Conservation (phyloP, 2,113 vertebrate species). For the Melanostigma gelatinosum region DNA sequence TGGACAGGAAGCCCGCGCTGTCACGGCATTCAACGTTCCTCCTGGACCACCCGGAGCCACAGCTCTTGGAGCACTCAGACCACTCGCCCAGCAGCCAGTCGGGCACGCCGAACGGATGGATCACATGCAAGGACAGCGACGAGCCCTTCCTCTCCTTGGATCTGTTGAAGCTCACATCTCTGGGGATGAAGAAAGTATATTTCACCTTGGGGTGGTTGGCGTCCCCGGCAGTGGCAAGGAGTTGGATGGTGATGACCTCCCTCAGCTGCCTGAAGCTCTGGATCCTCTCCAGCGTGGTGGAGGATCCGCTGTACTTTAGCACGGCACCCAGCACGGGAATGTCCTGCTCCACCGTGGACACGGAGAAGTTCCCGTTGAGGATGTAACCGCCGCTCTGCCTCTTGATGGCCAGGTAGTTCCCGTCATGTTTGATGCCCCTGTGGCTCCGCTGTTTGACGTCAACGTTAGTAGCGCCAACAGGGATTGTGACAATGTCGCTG, state of each 20-base stretch:
- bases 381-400: constrained; percentile 88
- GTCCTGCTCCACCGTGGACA: constrained; percentile 93
- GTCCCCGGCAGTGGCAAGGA: constrained; percentile 88
- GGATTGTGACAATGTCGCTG: constrained; percentile 94
- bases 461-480: constrained; percentile 92
- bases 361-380: constrained; percentile 93
- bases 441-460: constrained; percentile 96
- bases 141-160: constrained; percentile 79
- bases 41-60: constrained; percentile 92
- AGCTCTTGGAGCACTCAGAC: constrained; percentile 93
- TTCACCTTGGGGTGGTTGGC: constrained; percentile 88
- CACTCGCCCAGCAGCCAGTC: constrained; percentile 94
- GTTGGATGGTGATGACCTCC: constrained; percentile 89
- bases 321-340: constrained; percentile 90
- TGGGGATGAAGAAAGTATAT: constrained; percentile 94
- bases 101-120: constrained; percentile 83
- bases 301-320: constrained; percentile 95
- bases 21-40: constrained; percentile 90
- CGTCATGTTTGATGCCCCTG: constrained; percentile 89
- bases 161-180: constrained; percentile 84
- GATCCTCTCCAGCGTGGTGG: constrained; percentile 92
- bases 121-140: constrained; percentile 83
- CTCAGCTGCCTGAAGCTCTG: constrained; percentile 92
- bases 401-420: constrained; percentile 93
- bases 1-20: constrained; percentile 82